Percentiles rank a stretch among this genome's conserved stretches.
phyloP scores from a whole-genome alignment of 2,797 vertebrate genomes.

The Megalops cyprinoides region DNA sequence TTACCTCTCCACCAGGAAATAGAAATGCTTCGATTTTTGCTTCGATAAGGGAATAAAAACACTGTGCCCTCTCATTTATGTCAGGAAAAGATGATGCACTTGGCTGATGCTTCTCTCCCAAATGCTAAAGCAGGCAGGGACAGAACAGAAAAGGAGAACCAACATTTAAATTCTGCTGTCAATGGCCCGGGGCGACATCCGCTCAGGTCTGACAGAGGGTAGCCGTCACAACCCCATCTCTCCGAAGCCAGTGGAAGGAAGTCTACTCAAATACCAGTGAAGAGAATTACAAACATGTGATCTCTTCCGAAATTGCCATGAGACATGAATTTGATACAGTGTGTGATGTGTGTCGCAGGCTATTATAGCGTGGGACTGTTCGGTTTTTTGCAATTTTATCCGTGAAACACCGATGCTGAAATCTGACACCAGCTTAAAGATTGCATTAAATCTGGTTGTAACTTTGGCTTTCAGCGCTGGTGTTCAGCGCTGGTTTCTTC shows the following conservation, averaged over 20 bases:
- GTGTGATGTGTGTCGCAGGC: neutral
- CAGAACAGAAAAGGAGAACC: too few relatives aligned
- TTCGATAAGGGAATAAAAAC: neutral
- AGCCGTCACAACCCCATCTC: too few relatives aligned
- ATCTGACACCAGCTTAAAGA: neutral
- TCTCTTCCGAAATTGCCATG: neutral
- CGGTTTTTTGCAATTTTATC: neutral
- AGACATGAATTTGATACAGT: conserved; percentile 8
- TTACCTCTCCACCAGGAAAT: neutral
- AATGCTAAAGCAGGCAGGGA: neutral
- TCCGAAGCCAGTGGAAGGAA: too few relatives aligned
- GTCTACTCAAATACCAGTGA: too few relatives aligned
- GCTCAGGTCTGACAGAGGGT: too few relatives aligned
- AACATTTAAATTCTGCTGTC: too few relatives aligned
- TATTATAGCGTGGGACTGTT: neutral
- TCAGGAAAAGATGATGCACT: neutral
- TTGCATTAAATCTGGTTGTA: neutral
- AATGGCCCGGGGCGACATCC: neutral
- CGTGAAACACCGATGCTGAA: neutral
- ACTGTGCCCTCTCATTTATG: neutral
- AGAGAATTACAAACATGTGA: neutral
- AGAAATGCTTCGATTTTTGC: neutral
- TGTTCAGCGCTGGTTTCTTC: neutral
- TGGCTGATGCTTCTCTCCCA: neutral
- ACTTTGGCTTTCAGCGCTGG: neutral